phyloP scores from a whole-genome alignment of 1,140 invertebrate species.

The Sarcophaga peregrina region DNA sequence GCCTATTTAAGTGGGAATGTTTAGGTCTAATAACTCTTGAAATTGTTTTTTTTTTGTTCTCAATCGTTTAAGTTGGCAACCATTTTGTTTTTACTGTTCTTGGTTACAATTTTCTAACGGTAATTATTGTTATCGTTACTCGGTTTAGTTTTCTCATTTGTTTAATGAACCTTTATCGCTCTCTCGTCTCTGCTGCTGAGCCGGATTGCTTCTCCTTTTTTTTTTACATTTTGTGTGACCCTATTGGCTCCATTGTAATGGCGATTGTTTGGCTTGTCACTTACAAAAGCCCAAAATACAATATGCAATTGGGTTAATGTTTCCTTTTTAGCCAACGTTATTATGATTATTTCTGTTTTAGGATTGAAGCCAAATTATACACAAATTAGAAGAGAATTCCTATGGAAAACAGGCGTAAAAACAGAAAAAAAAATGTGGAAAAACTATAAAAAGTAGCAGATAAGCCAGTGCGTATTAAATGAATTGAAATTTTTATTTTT shows the following conservation, averaged over 20 bases:
- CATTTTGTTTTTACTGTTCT: no score
- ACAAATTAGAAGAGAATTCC: background rate
- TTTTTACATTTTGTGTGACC: background rate
- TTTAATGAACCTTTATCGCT: background rate
- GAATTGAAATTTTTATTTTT: background rate
- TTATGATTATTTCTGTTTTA: slow-evolving; percentile 17
- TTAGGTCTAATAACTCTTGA: no score
- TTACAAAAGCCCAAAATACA: background rate
- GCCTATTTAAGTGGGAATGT: no score
- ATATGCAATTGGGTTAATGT: slow-evolving; percentile 11
- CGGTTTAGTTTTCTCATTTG: background rate
- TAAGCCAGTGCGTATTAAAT: slow-evolving; percentile 7
- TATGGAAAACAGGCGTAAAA: background rate
- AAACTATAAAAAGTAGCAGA: background rate
- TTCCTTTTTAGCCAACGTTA: background rate
- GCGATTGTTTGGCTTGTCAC: background rate
- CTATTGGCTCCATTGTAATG: slow-evolving; percentile 5
- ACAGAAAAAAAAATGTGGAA: no score
- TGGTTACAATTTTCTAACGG: no score
- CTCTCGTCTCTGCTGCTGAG: no score
- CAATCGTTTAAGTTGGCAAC: no score
- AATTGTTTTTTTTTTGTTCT: no score
- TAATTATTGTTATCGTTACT: no score
- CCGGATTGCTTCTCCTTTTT: no score
- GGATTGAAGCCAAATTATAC: background rate